Conservation (phyloP, 2,113 vertebrate species). For the Patagioenas fasciata region DNA sequence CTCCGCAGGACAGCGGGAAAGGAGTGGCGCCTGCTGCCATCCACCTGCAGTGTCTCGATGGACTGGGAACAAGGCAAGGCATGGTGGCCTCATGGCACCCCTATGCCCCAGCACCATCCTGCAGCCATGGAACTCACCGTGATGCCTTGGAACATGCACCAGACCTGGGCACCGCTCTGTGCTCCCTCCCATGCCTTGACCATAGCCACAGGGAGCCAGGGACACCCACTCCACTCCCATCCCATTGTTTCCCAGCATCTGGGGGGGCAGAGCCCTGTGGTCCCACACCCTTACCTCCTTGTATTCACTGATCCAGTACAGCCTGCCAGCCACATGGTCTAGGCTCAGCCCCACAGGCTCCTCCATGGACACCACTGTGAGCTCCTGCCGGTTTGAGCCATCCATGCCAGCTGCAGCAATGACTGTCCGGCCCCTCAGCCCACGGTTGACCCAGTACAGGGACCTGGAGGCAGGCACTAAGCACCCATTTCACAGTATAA, state of each 20-base stretch:
- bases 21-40: slow-evolving; percentile 79
- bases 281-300: slow-evolving; percentile 76
- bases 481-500: slow-evolving; percentile 66
- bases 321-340: slow-evolving; percentile 78
- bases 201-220: neutral
- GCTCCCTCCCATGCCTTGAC: neutral
- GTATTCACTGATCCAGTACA: slow-evolving; percentile 89
- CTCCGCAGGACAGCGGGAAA: slow-evolving; percentile 75
- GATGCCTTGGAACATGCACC: neutral
- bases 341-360: slow-evolving; percentile 79
- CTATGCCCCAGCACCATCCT: accelerated
- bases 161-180: neutral
- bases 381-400: slow-evolving; percentile 75
- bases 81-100: accelerated
- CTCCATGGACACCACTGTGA: slow-evolving; percentile 79
- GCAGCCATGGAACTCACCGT: accelerated
- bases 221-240: neutral
- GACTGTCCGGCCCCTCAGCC: slow-evolving; percentile 68
- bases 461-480: slow-evolving; percentile 62
- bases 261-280: neutral
- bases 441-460: slow-evolving; percentile 87
- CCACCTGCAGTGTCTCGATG: slow-evolving; percentile 82
- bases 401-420: slow-evolving; percentile 89
- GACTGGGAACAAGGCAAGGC: slow-evolving; percentile 71
- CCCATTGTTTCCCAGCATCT: neutral